Evolutionary conservation across 1,140 invertebrate genomes (phyloP).

Genomic region (Lepidostoma basale): DNA sequence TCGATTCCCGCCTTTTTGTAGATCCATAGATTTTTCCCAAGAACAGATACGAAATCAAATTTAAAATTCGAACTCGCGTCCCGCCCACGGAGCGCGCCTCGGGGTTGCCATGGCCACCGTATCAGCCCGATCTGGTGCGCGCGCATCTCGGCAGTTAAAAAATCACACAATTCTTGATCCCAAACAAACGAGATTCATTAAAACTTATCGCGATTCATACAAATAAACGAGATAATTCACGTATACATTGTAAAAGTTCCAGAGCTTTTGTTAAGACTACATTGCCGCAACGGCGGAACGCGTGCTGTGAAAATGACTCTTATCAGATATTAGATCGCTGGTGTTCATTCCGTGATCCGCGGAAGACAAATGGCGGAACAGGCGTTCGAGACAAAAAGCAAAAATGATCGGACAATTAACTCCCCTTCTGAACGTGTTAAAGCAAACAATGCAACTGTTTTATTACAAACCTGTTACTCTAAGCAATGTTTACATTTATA

Average conservation of each 20-base stretch:
- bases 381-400: not conserved
- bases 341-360: not conserved
- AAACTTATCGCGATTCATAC: no score
- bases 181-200: no score
- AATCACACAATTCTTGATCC: no score
- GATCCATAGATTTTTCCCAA: conserved; percentile 37
- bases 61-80: conserved; percentile 36
- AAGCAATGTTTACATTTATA: no score
- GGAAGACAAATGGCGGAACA: not conserved
- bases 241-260: no score
- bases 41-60: conserved; percentile 40
- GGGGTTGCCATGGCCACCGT: conserved; percentile 20
- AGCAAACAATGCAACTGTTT: no score
- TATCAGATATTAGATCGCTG: conserved; percentile 7
- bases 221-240: no score
- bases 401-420: not conserved
- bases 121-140: conserved; percentile 24
- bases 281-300: no score
- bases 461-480: no score
- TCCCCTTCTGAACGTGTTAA: no score
- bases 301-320: no score
- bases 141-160: conserved; percentile 27
- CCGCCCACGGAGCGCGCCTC: conserved; percentile 36
- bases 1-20: conserved; percentile 33
- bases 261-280: no score